phyloP scores from a whole-genome alignment of 2,113 vertebrate species.

The Pogonocichla stellata region DNA sequence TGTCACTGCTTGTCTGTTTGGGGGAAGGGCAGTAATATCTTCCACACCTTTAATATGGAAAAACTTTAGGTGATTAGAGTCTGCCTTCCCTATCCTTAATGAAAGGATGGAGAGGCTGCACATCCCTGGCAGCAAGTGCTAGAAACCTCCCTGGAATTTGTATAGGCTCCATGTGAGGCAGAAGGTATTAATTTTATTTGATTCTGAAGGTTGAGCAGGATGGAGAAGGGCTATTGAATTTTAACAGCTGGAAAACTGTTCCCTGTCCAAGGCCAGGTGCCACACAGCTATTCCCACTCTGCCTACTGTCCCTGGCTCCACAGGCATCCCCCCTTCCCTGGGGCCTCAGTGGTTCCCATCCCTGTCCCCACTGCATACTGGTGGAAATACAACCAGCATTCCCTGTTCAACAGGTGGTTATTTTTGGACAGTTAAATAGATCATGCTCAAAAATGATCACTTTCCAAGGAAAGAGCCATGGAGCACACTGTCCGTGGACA shows the following conservation, averaged over 20 bases:
- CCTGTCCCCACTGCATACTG: not conserved
- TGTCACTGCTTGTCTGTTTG: not conserved
- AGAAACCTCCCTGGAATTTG: not conserved
- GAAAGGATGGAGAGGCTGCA: not conserved
- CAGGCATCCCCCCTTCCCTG: not conserved
- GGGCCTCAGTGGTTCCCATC: not conserved
- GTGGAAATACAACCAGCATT: not conserved
- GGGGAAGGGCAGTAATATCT: not conserved
- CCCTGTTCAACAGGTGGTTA: not conserved
- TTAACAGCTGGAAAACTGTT: not conserved
- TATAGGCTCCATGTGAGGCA: accelerated
- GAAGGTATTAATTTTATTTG: not conserved
- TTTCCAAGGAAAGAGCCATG: not conserved
- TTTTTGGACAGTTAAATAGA: not conserved
- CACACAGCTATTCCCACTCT: not conserved
- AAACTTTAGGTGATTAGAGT: not conserved
- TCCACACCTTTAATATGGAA: not conserved
- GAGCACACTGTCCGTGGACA: not conserved
- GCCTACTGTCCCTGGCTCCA: not conserved
- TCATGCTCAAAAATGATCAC: not conserved
- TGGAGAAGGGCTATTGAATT: not conserved
- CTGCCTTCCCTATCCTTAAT: not conserved
- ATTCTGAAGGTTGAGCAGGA: not conserved
- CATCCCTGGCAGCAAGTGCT: not conserved
- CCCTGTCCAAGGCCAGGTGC: not conserved